Evolutionary conservation across 2,888 invertebrate species (phyloP), one percentile per base, ranked within the genome.

Genomic region (Phlogophora meticulosa): DNA sequence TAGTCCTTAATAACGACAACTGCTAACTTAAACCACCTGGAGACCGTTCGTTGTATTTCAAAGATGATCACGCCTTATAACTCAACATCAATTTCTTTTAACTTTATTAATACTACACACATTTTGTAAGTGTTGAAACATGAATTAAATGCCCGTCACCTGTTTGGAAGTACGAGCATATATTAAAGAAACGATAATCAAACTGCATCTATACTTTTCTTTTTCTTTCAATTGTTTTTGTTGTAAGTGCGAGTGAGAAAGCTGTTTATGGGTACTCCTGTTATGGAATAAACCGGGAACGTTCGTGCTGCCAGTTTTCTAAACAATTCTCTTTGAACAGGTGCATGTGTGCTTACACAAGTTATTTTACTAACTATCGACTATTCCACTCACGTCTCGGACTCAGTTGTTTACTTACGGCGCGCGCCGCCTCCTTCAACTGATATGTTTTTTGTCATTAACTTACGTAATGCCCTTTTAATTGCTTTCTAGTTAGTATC

Each of bases 311-410:
- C 71, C 62, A 79, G 83, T 88, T 85, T 74, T 87, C 83, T 86
- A 89, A 90, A 91, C 90, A 90, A 87, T 86, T 83, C 85, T 91
- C 92, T 93, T 94, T 93, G 90, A 89, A 92, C 93, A 94, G 94
- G 94, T 94, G 94, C 92, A 89, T 87, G 88, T 90, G 88, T 90
- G 90, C 86, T 90, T 87, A 82, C 82, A 88, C 87, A 93, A 92
- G 87, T 89, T 88, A 91, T 93, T 93, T 91, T 86, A 90, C 88
- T 85, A 84, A 85, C 84, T 87, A 88, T 87, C 83, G 82, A 77
- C 76, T 63, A 90, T 88, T 88, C 89, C 68, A 82, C 86, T 84
- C 92, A 89, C 90, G 89, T 86, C 76, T 76, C 46, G 52, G 42
- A 75, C 65, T 76, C 62, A 38, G 69, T 78, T 87, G 85, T 89